Conservation (phyloP, 2,888 invertebrate species). For the Drosophila tanythrix region DNA sequence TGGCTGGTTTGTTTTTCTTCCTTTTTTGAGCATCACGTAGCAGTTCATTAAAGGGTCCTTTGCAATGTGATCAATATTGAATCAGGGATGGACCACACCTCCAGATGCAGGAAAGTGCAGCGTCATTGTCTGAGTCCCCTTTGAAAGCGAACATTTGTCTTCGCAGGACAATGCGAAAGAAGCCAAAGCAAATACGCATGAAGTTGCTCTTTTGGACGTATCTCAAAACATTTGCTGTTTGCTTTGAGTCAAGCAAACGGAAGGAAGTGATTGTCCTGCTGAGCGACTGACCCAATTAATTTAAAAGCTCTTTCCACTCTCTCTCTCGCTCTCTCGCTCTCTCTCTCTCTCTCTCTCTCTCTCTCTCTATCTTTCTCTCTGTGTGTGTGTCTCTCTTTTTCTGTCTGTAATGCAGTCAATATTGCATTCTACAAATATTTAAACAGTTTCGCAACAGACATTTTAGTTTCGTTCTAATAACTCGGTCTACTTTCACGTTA, state of each 20-base stretch:
- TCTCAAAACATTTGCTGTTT: slow-evolving; percentile 52
- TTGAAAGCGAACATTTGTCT: slow-evolving; percentile 26
- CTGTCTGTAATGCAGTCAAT: slow-evolving; percentile 40
- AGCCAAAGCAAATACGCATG: slow-evolving; percentile 68
- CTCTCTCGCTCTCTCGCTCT: not conserved
- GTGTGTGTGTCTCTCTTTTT: not conserved
- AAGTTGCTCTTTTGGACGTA: slow-evolving; percentile 66
- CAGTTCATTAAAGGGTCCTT: slow-evolving; percentile 27
- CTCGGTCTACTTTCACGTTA: slow-evolving; percentile 1
- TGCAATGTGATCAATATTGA: slow-evolving; percentile 48
- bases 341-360: no score
- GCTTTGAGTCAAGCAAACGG: slow-evolving; percentile 50
- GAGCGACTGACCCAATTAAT: slow-evolving; percentile 63
- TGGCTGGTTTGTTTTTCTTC: slow-evolving; percentile 4
- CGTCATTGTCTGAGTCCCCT: slow-evolving; percentile 60
- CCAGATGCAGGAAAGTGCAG: slow-evolving; percentile 50
- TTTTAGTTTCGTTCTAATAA: slow-evolving; percentile 9
- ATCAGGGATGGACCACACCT: slow-evolving; percentile 25
- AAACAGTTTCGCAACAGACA: slow-evolving; percentile 13
- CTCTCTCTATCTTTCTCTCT: no score
- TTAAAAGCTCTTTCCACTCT: slow-evolving; percentile 32
- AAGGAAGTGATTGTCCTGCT: slow-evolving; percentile 56
- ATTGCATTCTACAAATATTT: slow-evolving; percentile 38
- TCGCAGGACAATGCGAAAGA: slow-evolving; percentile 26
- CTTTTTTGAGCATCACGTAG: not conserved